A percentile compares a stretch with the other conserved stretches of the same genome.
phyloP scores from a whole-genome alignment of 1,140 invertebrate species.

The Caenorhabditis inopinata region DNA sequence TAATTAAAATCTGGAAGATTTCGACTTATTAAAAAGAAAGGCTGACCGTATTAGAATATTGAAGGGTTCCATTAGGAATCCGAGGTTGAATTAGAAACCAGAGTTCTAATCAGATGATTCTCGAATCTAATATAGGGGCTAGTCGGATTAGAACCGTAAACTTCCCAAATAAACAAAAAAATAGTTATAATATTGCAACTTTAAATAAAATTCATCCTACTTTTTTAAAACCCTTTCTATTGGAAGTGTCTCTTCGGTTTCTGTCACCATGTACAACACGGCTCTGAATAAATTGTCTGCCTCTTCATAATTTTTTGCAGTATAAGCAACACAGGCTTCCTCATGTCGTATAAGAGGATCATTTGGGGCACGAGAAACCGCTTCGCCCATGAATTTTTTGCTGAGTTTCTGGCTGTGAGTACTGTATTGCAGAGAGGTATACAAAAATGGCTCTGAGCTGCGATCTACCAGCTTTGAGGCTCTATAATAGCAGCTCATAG shows the following conservation, averaged over 20 bases:
- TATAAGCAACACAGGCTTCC: not conserved
- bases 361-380: not conserved
- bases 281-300: not conserved
- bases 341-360: not conserved
- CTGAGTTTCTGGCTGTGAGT: constrained; percentile 17
- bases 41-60: no score
- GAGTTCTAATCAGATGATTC: no score
- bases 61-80: no score
- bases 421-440: not conserved
- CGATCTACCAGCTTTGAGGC: not conserved
- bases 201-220: no score
- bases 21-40: no score
- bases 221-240: not conserved
- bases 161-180: not conserved
- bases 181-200: no score
- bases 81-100: no score
- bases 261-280: not conserved
- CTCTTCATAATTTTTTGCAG: not conserved
- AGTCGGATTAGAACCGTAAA: no score
- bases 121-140: no score
- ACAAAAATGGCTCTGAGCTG: not conserved
- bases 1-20: no score
- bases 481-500: constrained; percentile 42
- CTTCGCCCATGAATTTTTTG: constrained; percentile 21
- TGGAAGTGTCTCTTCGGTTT: not conserved